A percentile compares a stretch with the other conserved stretches of the same genome.
phyloP scores from a whole-genome alignment of 2,113 vertebrate genomes.

The Capreolus pygargus region DNA sequence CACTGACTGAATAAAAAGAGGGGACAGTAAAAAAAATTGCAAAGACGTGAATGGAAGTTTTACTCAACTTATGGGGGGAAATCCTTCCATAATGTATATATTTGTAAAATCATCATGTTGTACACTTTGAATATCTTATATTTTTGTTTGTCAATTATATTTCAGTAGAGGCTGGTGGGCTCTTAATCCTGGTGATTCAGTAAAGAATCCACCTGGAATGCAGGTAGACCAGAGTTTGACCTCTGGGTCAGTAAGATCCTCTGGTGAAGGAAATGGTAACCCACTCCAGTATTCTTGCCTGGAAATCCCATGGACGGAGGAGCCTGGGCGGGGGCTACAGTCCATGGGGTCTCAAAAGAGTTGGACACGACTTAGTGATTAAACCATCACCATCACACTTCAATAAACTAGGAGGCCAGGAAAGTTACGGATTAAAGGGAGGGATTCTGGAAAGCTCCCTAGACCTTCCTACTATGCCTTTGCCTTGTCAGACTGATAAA shows the following conservation, averaged over 20 bases:
- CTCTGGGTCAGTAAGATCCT: rapidly evolving
- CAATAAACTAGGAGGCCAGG: not conserved
- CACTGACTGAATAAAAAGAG: not conserved
- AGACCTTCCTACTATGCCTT: not conserved
- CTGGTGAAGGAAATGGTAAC: not conserved
- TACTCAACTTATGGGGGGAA: not conserved
- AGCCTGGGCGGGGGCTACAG: not conserved
- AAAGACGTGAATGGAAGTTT: not conserved
- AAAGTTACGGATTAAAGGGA: not conserved
- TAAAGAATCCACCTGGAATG: not conserved
- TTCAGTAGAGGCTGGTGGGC: not conserved
- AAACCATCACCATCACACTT: not conserved
- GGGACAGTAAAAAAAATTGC: not conserved
- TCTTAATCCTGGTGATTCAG: not conserved
- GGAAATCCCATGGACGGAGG: not conserved
- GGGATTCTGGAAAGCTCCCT: not conserved
- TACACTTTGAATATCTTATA: not conserved
- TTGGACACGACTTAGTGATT: not conserved
- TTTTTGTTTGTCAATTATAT: not conserved
- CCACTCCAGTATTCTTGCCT: not conserved
- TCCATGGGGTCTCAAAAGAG: not conserved
- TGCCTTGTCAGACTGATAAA: not conserved
- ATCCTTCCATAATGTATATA: not conserved
- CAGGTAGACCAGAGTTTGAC: not conserved
- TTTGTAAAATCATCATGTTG: not conserved